Percentiles rank a stretch among this genome's conserved stretches.
Evolutionary conservation across 2,113 vertebrate species (phyloP).

Genomic region (Bothrops jararaca): DNA sequence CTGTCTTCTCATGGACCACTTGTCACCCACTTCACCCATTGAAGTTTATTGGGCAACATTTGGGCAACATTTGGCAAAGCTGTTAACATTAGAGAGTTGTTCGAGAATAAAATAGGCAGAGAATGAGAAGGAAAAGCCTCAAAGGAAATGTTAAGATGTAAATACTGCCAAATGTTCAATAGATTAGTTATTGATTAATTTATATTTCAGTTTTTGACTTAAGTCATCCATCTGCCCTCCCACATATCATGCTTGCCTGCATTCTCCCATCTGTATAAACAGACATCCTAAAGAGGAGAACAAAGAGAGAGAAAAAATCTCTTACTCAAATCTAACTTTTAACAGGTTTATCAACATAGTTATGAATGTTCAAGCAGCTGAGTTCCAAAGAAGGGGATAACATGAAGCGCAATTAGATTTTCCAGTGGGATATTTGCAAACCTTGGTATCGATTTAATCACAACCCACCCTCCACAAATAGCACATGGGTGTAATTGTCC

Average conservation of each 20-base stretch:
- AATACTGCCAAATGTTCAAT: background rate
- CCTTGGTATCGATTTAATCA: background rate
- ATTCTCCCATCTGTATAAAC: background rate
- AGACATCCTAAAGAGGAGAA: background rate
- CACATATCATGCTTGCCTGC: background rate
- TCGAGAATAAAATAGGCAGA: background rate
- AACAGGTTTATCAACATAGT: background rate
- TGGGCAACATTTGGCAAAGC: background rate
- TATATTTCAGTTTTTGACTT: background rate
- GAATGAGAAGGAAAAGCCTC: background rate
- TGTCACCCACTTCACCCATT: background rate
- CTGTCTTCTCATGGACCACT: background rate
- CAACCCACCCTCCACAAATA: background rate
- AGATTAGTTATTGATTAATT: background rate
- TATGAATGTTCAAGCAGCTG: background rate
- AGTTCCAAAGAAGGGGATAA: background rate
- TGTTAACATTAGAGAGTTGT: background rate
- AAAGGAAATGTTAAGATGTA: background rate
- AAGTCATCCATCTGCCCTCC: background rate
- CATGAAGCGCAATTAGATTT: background rate
- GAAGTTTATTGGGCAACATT: background rate
- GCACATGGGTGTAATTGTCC: background rate
- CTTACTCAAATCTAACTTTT: background rate
- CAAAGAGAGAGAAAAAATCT: background rate
- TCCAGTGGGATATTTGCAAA: background rate